These are phyloP conservation scores for Drosophila pseudoobscura DNA, from an alignment of 1,140 invertebrate genomes.

Conservation along the genomic window DNA sequence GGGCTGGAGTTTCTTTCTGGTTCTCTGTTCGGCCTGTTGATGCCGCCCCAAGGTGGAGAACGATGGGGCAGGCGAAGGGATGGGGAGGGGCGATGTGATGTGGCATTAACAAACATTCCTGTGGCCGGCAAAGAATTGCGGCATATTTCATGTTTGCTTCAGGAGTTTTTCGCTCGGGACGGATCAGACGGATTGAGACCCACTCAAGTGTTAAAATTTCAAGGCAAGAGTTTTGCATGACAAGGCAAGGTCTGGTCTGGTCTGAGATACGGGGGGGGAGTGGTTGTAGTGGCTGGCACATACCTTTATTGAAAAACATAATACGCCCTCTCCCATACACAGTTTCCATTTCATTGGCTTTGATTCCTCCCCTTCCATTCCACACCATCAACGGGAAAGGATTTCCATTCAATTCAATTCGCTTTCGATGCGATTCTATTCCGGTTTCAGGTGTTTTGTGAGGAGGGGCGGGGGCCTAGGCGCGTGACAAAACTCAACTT, in stretches of 20 bases:
- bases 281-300: slow-evolving; percentile 27
- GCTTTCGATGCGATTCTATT: slow-evolving; percentile 26
- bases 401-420: slow-evolving; percentile 28
- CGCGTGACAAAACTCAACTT: slow-evolving; percentile 77
- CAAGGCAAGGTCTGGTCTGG: slow-evolving; percentile 4
- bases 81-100: slow-evolving; percentile 1
- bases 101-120: slow-evolving; percentile 61
- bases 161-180: slow-evolving; percentile 43
- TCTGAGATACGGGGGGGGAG: background rate
- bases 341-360: slow-evolving; percentile 45
- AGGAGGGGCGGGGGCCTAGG: background rate
- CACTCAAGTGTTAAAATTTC: slow-evolving; percentile 77
- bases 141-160: slow-evolving; percentile 76
- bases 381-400: background rate
- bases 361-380: background rate
- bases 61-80: background rate
- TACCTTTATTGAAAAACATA: slow-evolving; percentile 77
- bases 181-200: slow-evolving; percentile 46
- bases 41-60: too few relatives aligned
- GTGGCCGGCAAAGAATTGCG: slow-evolving; percentile 66
- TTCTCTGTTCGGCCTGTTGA: background rate
- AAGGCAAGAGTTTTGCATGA: slow-evolving; percentile 69
- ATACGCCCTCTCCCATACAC: slow-evolving; percentile 53
- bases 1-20: slow-evolving; percentile 14
- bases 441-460: slow-evolving; percentile 40